These are phyloP conservation scores for Bambusicola thoracicus DNA, from an alignment of 2,113 vertebrate genomes.

Conservation along the genomic window DNA sequence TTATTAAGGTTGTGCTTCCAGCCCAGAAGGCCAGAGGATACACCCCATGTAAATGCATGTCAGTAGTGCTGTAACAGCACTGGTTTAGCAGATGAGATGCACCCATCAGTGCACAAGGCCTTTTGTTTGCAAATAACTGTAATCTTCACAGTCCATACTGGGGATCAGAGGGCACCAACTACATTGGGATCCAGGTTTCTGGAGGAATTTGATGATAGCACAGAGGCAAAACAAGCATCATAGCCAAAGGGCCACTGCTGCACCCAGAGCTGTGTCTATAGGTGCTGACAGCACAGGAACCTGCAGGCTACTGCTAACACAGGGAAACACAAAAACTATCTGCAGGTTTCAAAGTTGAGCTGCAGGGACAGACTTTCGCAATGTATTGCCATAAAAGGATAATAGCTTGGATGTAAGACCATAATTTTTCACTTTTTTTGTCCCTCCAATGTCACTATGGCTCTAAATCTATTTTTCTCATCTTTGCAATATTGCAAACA, in stretches of 20 bases:
- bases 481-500: slow-evolving; percentile 4
- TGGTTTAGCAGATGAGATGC: background rate
- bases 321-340: background rate
- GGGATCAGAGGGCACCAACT: background rate
- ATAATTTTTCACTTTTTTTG: background rate
- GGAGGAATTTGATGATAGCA: background rate
- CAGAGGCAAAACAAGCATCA: background rate
- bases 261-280: background rate
- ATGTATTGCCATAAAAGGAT: background rate
- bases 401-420: background rate
- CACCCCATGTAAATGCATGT: rapidly evolving
- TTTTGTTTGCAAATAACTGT: background rate
- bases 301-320: background rate
- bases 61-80: background rate
- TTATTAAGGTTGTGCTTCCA: background rate
- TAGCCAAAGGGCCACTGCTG: background rate
- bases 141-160: background rate
- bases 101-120: background rate
- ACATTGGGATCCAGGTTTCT: background rate
- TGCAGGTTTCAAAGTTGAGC: background rate
- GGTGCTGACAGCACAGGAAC: background rate
- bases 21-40: background rate
- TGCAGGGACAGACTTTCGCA: background rate
- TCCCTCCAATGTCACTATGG: background rate
- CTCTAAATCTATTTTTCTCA: slow-evolving; percentile 32